These are phyloP conservation scores for Drosophila cardini DNA, from an alignment of 1,140 invertebrate species.

Conservation along the genomic window DNA sequence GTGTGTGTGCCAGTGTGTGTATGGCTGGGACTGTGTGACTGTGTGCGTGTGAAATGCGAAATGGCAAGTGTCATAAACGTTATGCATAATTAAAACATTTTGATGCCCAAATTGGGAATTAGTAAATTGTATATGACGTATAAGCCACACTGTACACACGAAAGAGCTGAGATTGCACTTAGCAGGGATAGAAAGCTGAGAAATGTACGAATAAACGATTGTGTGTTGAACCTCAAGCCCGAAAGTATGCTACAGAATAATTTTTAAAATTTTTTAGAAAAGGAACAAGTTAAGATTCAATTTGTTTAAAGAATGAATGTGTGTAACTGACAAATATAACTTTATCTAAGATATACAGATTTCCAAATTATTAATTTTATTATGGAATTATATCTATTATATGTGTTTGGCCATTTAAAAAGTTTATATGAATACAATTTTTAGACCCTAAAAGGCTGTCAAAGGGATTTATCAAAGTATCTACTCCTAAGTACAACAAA, in stretches of 20 bases:
- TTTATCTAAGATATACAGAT: too few species aligned
- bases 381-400: too few species aligned
- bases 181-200: not conserved
- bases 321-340: too few species aligned
- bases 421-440: too few species aligned
- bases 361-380: too few species aligned
- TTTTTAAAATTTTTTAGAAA: too few species aligned
- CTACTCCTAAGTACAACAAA: too few species aligned
- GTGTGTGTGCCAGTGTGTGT: conserved; percentile 28
- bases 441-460: too few species aligned
- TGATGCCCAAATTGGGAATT: conserved; percentile 64
- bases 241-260: conserved; percentile 20
- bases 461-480: too few species aligned
- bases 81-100: conserved; percentile 73
- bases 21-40: conserved; percentile 10
- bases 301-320: not conserved
- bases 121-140: conserved; percentile 51
- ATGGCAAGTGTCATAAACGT: conserved; percentile 64
- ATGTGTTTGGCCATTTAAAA: too few species aligned
- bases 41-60: conserved; percentile 44
- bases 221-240: not conserved
- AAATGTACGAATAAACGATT: not conserved
- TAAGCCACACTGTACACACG: not conserved
- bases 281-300: not conserved
- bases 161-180: not conserved